These are phyloP conservation scores for Tapera naevia DNA, from an alignment of 2,797 vertebrate species.

Conservation along the genomic window DNA sequence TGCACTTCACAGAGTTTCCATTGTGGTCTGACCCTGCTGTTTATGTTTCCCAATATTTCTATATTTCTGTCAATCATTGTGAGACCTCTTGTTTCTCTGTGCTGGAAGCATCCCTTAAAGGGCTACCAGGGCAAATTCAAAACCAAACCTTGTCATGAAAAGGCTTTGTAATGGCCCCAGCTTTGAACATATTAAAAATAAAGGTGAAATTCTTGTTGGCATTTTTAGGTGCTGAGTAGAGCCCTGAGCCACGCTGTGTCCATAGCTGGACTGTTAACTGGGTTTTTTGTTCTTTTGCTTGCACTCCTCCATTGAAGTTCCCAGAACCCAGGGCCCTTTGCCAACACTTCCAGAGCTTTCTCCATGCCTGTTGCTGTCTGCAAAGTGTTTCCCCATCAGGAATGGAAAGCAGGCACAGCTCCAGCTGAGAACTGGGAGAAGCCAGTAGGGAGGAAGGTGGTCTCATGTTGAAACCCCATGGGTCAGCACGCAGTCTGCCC, in stretches of 20 bases:
- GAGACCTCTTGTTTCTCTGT: not conserved
- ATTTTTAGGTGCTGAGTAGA: accelerated
- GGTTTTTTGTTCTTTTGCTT: not conserved
- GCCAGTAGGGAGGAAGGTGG: accelerated
- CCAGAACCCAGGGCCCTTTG: not conserved
- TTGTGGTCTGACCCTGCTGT: not conserved
- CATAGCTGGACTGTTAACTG: not conserved
- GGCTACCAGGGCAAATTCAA: not conserved
- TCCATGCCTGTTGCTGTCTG: not conserved
- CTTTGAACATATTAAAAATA: not conserved
- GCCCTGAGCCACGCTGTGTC: not conserved
- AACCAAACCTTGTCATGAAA: not conserved
- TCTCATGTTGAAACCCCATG: accelerated
- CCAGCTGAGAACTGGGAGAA: not conserved
- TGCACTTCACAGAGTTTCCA: accelerated
- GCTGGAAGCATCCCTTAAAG: not conserved
- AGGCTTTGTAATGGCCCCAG: not conserved
- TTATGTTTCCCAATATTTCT: not conserved
- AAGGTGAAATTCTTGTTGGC: not conserved
- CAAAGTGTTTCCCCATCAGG: accelerated
- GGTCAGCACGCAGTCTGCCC: not conserved
- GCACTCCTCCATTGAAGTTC: not conserved
- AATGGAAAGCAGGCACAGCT: not conserved
- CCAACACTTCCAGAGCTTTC: not conserved
- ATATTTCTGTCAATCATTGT: not conserved